Evolutionary conservation across 2,797 vertebrate species (phyloP).

Genomic region (Carapus acus): DNA sequence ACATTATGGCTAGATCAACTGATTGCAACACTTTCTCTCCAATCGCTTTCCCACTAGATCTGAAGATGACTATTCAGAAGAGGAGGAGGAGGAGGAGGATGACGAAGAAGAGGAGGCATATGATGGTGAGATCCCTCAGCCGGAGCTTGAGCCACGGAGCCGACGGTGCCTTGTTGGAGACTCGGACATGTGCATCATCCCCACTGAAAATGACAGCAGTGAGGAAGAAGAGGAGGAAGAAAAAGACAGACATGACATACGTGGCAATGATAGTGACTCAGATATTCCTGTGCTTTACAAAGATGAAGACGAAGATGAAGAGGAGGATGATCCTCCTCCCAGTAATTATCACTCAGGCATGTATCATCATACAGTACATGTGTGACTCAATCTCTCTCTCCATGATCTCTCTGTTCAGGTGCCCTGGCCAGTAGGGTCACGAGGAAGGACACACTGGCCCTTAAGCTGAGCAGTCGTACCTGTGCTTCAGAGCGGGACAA

Average conservation of each 20-base stretch:
- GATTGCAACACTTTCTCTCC: neutral
- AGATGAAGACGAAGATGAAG: conserved; percentile 88
- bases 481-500: conserved; percentile 60
- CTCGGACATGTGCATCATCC: conserved; percentile 77
- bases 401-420: conserved; percentile 65
- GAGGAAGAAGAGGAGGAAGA: conserved; percentile 69
- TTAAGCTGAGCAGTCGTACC: conserved; percentile 82
- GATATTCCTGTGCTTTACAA: conserved; percentile 90
- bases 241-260: conserved; percentile 67
- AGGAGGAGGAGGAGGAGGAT: conserved; percentile 71
- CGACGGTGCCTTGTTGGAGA: conserved; percentile 79
- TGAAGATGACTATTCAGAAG: conserved; percentile 91
- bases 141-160: conserved; percentile 71
- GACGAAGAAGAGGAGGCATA: conserved; percentile 74
- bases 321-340: conserved; percentile 70
- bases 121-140: conserved; percentile 72
- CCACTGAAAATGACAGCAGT: conserved; percentile 76
- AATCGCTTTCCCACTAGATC: conserved; percentile 69
- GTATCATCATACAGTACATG: neutral
- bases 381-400: conserved; percentile 18
- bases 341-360: conserved; percentile 57
- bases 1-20: too few relatives aligned
- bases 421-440: conserved; percentile 89
- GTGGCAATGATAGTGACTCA: conserved; percentile 84
- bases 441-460: conserved; percentile 94